These are phyloP conservation scores for Ferdinandea cuprea DNA, from an alignment of 2,888 invertebrate genomes.

Conservation along the genomic window DNA sequence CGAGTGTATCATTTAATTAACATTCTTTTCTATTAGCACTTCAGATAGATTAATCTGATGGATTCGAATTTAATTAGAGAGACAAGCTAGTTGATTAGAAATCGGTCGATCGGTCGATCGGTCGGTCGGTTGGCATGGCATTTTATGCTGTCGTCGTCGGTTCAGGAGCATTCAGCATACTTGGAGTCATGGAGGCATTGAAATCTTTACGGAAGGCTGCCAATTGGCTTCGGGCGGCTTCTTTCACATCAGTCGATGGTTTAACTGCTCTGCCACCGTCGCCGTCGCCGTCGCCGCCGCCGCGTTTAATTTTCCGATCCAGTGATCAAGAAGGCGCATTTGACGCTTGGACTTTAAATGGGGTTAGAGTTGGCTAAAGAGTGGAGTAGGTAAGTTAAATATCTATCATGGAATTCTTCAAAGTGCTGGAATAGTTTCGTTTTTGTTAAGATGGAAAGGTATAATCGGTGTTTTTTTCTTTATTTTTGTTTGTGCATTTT, in stretches of 20 bases:
- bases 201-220: slow-evolving; percentile 51
- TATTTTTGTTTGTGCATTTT: too few relatives aligned
- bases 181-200: slow-evolving; percentile 10
- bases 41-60: slow-evolving; percentile 56
- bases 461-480: background rate
- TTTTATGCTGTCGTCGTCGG: slow-evolving; percentile 40
- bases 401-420: slow-evolving; percentile 38
- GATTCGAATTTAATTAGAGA: slow-evolving; percentile 70
- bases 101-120: slow-evolving; percentile 35
- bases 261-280: slow-evolving; percentile 30
- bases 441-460: slow-evolving; percentile 3
- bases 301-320: slow-evolving; percentile 63
- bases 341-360: slow-evolving; percentile 11
- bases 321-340: slow-evolving; percentile 56
- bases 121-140: slow-evolving; percentile 31
- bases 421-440: slow-evolving; percentile 37
- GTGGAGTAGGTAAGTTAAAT: background rate
- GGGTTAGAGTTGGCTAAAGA: slow-evolving; percentile 10
- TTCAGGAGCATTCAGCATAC: slow-evolving; percentile 26
- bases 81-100: slow-evolving; percentile 63
- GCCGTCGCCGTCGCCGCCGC: slow-evolving; percentile 41
- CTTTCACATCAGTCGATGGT: slow-evolving; percentile 53
- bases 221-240: slow-evolving; percentile 63
- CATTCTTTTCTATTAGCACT: slow-evolving; percentile 71
- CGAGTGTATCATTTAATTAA: slow-evolving; percentile 65